Conservation (phyloP, 1,140 invertebrate species). For the Drosophila rhopaloa region DNA sequence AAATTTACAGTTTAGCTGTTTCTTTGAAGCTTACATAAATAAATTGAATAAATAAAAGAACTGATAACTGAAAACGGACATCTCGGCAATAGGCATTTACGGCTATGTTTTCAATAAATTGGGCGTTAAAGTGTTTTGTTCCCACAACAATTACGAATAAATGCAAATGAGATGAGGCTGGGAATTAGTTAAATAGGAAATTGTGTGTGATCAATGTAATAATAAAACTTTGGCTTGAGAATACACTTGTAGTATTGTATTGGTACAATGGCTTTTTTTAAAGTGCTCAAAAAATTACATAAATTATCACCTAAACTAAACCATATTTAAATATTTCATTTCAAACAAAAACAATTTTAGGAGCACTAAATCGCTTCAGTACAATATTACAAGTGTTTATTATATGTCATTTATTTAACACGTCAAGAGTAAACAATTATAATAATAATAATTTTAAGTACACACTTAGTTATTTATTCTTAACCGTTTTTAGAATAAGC, state of each 20-base stretch:
- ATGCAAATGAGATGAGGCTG: slow-evolving; percentile 28
- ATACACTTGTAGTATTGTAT: too few relatives aligned
- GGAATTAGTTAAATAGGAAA: slow-evolving; percentile 26
- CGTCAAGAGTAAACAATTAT: too few relatives aligned
- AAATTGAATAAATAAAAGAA: background rate
- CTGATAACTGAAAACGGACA: slow-evolving; percentile 9
- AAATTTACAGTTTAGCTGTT: slow-evolving; percentile 15
- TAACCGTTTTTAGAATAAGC: too few relatives aligned
- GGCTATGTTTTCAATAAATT: slow-evolving; percentile 33
- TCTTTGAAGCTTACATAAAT: slow-evolving; percentile 14
- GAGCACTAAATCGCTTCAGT: too few relatives aligned
- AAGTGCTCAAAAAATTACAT: too few relatives aligned
- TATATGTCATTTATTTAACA: background rate
- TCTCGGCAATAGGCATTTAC: slow-evolving; percentile 13
- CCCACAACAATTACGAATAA: slow-evolving; percentile 24
- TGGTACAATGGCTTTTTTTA: too few relatives aligned
- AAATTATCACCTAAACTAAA: too few relatives aligned
- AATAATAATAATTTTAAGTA: too few relatives aligned
- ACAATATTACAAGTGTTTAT: background rate
- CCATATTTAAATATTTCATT: too few relatives aligned
- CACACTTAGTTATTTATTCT: too few relatives aligned
- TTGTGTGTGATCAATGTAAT: background rate
- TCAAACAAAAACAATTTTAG: too few relatives aligned
- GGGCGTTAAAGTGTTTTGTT: slow-evolving; percentile 5
- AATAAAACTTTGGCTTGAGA: background rate